Percentiles rank a stretch among this genome's conserved stretches.
phyloP scores from a whole-genome alignment of 2,797 vertebrate species.

The Rhyacichthys aspro region DNA sequence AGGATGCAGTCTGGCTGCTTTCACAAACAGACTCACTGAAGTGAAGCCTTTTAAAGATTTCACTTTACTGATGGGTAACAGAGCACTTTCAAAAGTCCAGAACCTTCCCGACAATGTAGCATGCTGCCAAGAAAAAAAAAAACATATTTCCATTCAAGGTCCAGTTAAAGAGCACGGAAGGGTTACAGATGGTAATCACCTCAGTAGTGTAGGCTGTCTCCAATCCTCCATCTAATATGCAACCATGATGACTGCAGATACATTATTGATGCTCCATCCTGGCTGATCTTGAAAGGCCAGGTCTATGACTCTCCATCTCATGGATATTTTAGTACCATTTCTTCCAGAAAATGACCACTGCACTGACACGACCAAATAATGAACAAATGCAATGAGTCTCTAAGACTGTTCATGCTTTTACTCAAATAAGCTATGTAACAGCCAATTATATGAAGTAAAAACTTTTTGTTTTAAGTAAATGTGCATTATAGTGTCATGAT shows the following conservation, averaged over 20 bases:
- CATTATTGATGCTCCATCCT: slow-evolving; percentile 72
- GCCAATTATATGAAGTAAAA: neutral
- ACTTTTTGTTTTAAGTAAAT: neutral
- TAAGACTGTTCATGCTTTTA: neutral
- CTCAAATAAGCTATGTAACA: neutral
- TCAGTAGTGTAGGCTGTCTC: slow-evolving; percentile 61
- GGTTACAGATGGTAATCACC: slow-evolving; percentile 62
- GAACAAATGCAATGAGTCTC: slow-evolving; percentile 35
- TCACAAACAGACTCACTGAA: slow-evolving; percentile 37
- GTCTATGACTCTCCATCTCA: slow-evolving; percentile 64
- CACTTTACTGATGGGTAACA: slow-evolving; percentile 42
- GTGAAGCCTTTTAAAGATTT: slow-evolving; percentile 64
- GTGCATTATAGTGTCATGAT: neutral
- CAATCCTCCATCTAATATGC: slow-evolving; percentile 69
- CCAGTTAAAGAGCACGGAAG: slow-evolving; percentile 43
- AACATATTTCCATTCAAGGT: slow-evolving; percentile 50
- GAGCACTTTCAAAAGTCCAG: slow-evolving; percentile 39
- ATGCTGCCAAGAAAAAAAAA: slow-evolving; percentile 54
- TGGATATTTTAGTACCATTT: slow-evolving; percentile 70
- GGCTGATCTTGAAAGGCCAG: slow-evolving; percentile 69
- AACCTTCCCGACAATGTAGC: slow-evolving; percentile 47
- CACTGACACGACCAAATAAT: slow-evolving; percentile 28
- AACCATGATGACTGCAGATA: slow-evolving; percentile 68
- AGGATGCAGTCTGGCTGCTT: slow-evolving; percentile 19
- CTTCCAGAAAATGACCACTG: slow-evolving; percentile 48